Conservation (phyloP, 2,888 invertebrate species). For the Apocheima hispidaria region DNA sequence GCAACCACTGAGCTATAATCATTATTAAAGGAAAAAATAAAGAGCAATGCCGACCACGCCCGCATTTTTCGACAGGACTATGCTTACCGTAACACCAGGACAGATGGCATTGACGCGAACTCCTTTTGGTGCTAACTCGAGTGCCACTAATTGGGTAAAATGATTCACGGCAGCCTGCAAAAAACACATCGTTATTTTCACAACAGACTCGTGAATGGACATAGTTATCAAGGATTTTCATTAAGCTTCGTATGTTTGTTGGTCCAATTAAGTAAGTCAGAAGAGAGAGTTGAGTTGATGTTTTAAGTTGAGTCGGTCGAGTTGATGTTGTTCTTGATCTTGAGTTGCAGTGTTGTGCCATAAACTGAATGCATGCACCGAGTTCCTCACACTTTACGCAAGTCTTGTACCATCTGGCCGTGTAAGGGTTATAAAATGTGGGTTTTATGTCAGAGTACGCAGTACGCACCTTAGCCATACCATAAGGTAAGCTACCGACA, state of each 20-base stretch:
- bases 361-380: background rate
- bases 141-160: conserved; percentile 86
- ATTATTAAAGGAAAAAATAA: too few species aligned
- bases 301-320: too few species aligned
- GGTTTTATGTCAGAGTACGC: too few species aligned
- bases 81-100: conserved; percentile 89
- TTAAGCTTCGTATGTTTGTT: background rate
- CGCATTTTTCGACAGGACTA: background rate
- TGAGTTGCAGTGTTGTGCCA: too few species aligned
- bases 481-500: conserved; percentile 93
- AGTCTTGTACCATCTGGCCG: background rate
- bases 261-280: too few species aligned
- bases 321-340: too few species aligned
- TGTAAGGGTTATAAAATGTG: background rate
- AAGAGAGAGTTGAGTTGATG: too few species aligned
- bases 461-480: conserved; percentile 91
- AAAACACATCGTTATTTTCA: conserved; percentile 28
- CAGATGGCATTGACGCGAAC: conserved; percentile 91
- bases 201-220: background rate
- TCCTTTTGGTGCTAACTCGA: conserved; percentile 87
- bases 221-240: background rate
- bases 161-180: conserved; percentile 63
- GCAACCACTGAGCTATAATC: too few species aligned
- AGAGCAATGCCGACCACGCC: too few species aligned
- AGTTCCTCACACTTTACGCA: background rate